Evolutionary conservation across 1,140 invertebrate genomes (phyloP).

Genomic region (Nomia melanderi): DNA sequence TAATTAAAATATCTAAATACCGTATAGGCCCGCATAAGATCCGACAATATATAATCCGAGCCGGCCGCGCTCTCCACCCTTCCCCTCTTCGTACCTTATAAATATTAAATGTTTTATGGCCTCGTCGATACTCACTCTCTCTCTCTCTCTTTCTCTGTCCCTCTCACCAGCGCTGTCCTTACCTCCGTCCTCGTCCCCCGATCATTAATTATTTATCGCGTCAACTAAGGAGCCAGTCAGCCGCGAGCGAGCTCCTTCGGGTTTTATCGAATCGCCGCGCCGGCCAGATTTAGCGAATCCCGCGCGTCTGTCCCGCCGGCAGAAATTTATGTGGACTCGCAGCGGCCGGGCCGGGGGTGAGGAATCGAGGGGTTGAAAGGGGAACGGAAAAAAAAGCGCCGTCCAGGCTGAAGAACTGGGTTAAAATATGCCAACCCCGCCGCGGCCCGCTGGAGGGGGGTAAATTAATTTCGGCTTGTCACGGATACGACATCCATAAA

Average conservation of each 20-base stretch:
- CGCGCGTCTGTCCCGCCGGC: constrained; percentile 37
- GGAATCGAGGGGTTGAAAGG: background rate
- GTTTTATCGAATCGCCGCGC: constrained; percentile 59
- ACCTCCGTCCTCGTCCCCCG: constrained; percentile 12
- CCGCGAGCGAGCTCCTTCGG: constrained; percentile 44
- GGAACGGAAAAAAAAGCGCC: constrained; percentile 18
- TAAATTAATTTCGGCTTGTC: constrained; percentile 76
- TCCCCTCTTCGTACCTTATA: constrained; percentile 71
- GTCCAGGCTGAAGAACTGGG: constrained; percentile 71
- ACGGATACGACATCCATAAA: constrained; percentile 74
- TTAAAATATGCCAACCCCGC: constrained; percentile 75
- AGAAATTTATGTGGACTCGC: constrained; percentile 65
- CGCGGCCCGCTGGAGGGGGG: constrained; percentile 32
- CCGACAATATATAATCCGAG: constrained; percentile 52
- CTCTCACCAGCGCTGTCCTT: background rate
- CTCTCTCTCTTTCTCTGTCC: constrained; percentile 1
- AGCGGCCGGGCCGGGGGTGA: constrained; percentile 25
- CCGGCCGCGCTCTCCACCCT: constrained; percentile 11
- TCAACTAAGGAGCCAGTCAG: constrained; percentile 67
- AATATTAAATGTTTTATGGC: constrained; percentile 77
- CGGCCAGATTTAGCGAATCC: constrained; percentile 63
- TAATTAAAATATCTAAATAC: constrained; percentile 80
- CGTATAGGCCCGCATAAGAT: constrained; percentile 61
- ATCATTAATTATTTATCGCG: constrained; percentile 80
- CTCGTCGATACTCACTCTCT: constrained; percentile 12